Evolutionary conservation across 2,113 vertebrate genomes (phyloP).

Genomic region (Cisticola juncidis): DNA sequence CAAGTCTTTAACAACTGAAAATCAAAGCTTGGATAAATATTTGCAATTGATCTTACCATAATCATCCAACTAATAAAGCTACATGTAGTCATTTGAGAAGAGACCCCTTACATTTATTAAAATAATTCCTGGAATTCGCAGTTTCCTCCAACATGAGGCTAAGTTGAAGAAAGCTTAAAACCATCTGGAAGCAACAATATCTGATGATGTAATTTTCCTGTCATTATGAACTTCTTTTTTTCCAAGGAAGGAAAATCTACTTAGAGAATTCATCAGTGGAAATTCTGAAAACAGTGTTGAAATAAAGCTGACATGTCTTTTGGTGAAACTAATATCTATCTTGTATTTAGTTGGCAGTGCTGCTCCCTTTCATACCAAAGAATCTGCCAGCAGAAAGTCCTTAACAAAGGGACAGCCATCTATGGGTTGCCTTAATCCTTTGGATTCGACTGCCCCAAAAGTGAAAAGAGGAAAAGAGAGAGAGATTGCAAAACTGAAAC

Average conservation of each 20-base stretch:
- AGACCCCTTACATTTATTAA: background rate
- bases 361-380: slow-evolving; percentile 85
- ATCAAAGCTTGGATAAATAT: background rate
- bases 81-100: background rate
- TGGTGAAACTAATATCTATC: slow-evolving; percentile 24
- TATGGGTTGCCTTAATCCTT: slow-evolving; percentile 83
- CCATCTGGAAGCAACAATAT: slow-evolving; percentile 36
- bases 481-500: slow-evolving; percentile 94
- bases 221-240: slow-evolving; percentile 11
- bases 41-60: background rate
- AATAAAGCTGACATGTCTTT: background rate
- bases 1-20: background rate
- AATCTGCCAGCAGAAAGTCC: slow-evolving; percentile 74
- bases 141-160: slow-evolving; percentile 5
- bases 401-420: slow-evolving; percentile 79
- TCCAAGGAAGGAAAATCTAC: slow-evolving; percentile 26
- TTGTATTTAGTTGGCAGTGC: slow-evolving; percentile 85
- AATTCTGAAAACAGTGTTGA: slow-evolving; percentile 29
- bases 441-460: slow-evolving; percentile 90
- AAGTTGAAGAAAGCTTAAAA: slow-evolving; percentile 29
- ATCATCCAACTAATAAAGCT: background rate
- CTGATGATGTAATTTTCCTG: slow-evolving; percentile 32
- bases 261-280: slow-evolving; percentile 30
- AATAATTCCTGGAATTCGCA: background rate
- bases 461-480: slow-evolving; percentile 94